phyloP scores from a whole-genome alignment of 2,888 invertebrate species.

The Standfussiana lucernea region DNA sequence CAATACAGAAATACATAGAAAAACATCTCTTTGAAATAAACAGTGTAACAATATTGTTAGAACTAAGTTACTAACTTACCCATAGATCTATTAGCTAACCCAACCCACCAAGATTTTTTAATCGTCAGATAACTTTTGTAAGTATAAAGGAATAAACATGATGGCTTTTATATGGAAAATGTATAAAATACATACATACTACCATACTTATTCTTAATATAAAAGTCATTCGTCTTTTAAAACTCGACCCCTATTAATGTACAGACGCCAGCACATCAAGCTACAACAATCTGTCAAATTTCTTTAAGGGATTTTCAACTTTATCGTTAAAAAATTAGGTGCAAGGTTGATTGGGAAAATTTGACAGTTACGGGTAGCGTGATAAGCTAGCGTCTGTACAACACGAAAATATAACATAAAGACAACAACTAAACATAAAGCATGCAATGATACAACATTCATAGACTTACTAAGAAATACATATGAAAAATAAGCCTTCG shows the following conservation, averaged over 20 bases:
- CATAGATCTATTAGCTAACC: background rate
- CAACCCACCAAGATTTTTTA: background rate
- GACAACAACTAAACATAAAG: slow-evolving; percentile 22
- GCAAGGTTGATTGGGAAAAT: too few species aligned
- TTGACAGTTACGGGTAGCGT: too few species aligned
- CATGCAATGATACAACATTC: slow-evolving; percentile 63
- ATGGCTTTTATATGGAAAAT: background rate
- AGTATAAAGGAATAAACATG: background rate
- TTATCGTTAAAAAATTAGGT: too few species aligned
- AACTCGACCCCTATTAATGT: background rate
- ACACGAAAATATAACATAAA: background rate
- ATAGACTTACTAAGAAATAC: slow-evolving; percentile 82
- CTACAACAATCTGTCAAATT: too few species aligned
- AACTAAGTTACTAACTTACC: background rate
- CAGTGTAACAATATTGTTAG: background rate
- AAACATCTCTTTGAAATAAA: background rate
- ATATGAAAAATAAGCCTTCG: slow-evolving; percentile 75
- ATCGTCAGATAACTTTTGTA: background rate
- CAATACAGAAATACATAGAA: background rate
- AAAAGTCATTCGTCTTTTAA: background rate
- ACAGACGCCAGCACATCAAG: too few species aligned
- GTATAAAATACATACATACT: too few species aligned
- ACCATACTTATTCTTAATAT: background rate
- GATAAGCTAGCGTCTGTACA: too few species aligned
- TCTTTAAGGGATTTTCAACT: too few species aligned